These are phyloP conservation scores for Heliconius hortense DNA, from an alignment of 2,888 invertebrate genomes.

Conservation along the genomic window DNA sequence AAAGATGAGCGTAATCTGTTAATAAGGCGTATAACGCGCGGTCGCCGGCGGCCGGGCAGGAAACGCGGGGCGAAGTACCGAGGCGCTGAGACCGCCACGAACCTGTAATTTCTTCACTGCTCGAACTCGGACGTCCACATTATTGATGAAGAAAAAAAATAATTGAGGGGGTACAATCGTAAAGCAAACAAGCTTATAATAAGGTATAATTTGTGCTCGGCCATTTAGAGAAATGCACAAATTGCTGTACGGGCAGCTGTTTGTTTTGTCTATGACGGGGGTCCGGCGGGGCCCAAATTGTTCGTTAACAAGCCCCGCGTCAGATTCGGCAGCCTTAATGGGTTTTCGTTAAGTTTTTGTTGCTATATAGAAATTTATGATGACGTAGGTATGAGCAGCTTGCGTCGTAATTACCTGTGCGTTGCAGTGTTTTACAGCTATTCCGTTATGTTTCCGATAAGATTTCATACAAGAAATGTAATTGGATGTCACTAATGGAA, in stretches of 20 bases:
- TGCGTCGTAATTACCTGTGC: constrained; percentile 65
- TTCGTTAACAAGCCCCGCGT: constrained; percentile 81
- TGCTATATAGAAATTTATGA: constrained; percentile 77
- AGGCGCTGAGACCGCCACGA: constrained; percentile 71
- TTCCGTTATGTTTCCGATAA: constrained; percentile 25
- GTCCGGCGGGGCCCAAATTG: constrained; percentile 75
- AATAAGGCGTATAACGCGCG: constrained; percentile 42
- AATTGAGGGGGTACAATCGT: constrained; percentile 81
- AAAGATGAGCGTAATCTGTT: constrained; percentile 47
- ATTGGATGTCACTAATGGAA: neutral
- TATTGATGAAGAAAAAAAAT: constrained; percentile 80
- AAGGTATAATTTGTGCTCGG: constrained; percentile 81
- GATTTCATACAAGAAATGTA: neutral
- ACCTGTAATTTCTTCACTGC: constrained; percentile 77
- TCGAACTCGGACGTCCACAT: constrained; percentile 65
- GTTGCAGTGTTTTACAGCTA: constrained; percentile 50
- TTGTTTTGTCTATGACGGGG: constrained; percentile 82
- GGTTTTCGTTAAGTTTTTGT: constrained; percentile 81
- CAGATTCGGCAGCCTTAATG: constrained; percentile 82
- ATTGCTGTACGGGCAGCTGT: constrained; percentile 78
- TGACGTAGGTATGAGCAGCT: constrained; percentile 62
- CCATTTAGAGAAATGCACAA: constrained; percentile 82
- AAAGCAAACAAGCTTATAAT: constrained; percentile 83
- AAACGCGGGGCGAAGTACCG: constrained; percentile 55
- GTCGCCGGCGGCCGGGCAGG: constrained; percentile 45